Evolutionary conservation across 2,797 vertebrate genomes (phyloP).

Genomic region (Poeciliopsis turneri): DNA sequence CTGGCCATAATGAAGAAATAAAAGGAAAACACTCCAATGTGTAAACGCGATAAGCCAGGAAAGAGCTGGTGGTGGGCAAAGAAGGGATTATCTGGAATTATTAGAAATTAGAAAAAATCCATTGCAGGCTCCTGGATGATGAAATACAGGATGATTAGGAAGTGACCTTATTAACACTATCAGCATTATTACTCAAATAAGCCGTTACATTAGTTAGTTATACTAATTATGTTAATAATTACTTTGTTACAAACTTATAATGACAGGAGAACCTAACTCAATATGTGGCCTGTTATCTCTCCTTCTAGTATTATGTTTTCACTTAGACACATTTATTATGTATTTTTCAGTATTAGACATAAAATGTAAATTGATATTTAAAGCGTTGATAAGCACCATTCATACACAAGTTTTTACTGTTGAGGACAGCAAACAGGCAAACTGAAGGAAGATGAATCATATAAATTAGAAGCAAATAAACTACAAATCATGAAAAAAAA

Average conservation of each 20-base stretch:
- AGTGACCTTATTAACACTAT: background rate
- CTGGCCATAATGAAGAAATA: conserved; percentile 14
- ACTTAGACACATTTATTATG: background rate
- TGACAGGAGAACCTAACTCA: background rate
- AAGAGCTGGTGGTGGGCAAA: conserved; percentile 10
- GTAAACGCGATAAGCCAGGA: conserved; percentile 19
- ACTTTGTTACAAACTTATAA: background rate
- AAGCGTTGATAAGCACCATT: background rate
- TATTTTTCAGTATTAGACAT: background rate
- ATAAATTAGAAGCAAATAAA: too few species aligned
- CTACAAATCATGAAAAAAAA: too few species aligned
- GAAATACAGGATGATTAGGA: conserved; percentile 22
- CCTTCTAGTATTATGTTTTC: background rate
- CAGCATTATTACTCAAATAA: background rate
- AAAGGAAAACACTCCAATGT: conserved; percentile 5
- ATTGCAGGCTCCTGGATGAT: conserved; percentile 14
- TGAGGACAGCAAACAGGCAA: too few species aligned
- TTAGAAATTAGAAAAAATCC: conserved; percentile 32
- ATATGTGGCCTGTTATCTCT: background rate
- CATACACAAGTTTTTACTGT: background rate
- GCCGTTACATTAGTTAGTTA: background rate
- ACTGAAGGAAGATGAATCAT: background rate
- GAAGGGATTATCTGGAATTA: conserved; percentile 21
- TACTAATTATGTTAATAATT: background rate
- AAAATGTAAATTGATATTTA: background rate